Evolutionary conservation across 2,113 vertebrate genomes (phyloP), one percentile per base, ranked within the genome.

Genomic region (Tautogolabrus adspersus): DNA sequence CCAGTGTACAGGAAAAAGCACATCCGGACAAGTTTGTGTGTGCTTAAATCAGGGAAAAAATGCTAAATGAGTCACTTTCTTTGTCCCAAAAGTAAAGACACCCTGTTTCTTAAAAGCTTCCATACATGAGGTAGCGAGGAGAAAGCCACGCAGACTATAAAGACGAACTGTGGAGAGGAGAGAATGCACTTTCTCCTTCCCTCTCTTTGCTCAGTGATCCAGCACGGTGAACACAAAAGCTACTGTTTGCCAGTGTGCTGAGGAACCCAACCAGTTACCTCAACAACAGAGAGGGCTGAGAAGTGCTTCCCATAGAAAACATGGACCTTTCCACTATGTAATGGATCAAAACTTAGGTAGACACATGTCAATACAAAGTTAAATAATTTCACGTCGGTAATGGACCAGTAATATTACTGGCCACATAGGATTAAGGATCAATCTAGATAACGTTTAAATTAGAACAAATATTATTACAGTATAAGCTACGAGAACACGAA

Each of bases 151-250:
- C 73, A 67, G 81, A 85, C 77, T 58, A 82, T 87, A 89, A 86
- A 87, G 86, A 75, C 81, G 46, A 84, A 89, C 81, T 72, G 82
- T 34, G 72, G 84, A 87, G 85, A 82, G 66, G 74, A 82, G 78
- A 90, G 88, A 86, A 90, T 90, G 85, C 79, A 66, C 69, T 75
- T 79, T 79, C 74, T 77, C 65, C 80, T 72, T 87, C 85, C 80
- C 87, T 79, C 82, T 81, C 84, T 74, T 51, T 92, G 91, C 82
- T 92, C 91, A 91, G 61, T 93, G 88, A 93, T 91, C 90, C 92
- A 92, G 86, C 83, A 86, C 91, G 72, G 81, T 58, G 86, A 84
- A 85, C 88, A 93, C 93, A 89, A 93, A 93, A 90, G 90, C 90
- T 82, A 66, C 92, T 89, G 81, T 87, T 90, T 84, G 81, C 81